A percentile compares a stretch with the other conserved stretches of the same genome.
These are phyloP conservation scores for Anabacerthia variegaticeps DNA, from an alignment of 2,797 vertebrate genomes.

Conservation along the genomic window DNA sequence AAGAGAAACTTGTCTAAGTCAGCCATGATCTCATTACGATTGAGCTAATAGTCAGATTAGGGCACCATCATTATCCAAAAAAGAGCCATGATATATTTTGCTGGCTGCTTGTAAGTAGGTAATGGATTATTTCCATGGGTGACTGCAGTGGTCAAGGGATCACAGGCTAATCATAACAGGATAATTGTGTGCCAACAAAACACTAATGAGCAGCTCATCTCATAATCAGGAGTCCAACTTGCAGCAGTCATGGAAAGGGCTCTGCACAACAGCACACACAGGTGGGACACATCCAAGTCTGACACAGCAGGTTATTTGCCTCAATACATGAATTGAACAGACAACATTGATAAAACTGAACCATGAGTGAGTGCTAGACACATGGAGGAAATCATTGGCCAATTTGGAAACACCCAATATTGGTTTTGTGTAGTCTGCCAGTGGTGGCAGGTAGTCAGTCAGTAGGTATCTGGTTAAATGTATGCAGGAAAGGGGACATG, in stretches of 20 bases:
- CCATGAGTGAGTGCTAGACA: background rate
- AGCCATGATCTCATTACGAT: background rate
- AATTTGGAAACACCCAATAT: background rate
- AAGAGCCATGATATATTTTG: background rate
- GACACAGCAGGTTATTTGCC: background rate
- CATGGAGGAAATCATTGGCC: background rate
- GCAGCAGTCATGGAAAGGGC: background rate
- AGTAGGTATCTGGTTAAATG: background rate
- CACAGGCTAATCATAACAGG: background rate
- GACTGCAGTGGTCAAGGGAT: background rate
- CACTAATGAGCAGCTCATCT: background rate
- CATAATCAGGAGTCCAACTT: background rate
- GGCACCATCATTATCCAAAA: background rate
- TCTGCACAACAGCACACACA: background rate
- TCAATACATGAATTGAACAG: background rate
- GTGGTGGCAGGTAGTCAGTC: background rate
- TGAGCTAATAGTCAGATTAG: background rate
- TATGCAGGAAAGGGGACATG: background rate
- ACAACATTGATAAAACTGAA: background rate
- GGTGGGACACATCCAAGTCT: background rate
- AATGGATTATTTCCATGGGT: constrained; percentile 26
- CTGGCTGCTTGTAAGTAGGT: background rate
- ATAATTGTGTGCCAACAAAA: background rate
- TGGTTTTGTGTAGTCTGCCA: background rate
- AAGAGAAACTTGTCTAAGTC: background rate